A percentile compares a stretch with the other conserved stretches of the same genome.
These are phyloP conservation scores for Amphiprion percula DNA, from an alignment of 2,113 vertebrate species.

Conservation along the genomic window DNA sequence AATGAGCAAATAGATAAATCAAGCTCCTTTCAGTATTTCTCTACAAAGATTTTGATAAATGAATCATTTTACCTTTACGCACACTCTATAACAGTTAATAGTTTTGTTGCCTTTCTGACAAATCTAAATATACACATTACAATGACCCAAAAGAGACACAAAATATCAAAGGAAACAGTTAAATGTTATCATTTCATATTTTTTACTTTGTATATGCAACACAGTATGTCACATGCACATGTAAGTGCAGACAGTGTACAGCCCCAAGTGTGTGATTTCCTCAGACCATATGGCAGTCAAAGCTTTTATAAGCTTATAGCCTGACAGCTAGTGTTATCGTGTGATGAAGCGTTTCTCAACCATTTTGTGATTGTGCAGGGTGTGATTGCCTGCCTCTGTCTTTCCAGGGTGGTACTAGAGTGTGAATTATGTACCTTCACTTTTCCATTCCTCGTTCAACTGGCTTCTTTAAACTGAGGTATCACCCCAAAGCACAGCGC, in stretches of 20 bases:
- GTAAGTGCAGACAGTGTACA: not conserved
- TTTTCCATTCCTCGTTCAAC: conserved; percentile 45
- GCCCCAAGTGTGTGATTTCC: conserved; percentile 31
- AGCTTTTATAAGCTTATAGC: conserved; percentile 47
- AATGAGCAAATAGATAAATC: no score
- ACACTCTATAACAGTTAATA: no score
- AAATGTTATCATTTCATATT: no score
- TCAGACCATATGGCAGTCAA: conserved; percentile 26
- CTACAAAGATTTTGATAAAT: no score
- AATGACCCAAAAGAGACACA: not conserved
- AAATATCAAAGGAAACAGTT: not conserved
- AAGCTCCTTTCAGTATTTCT: no score
- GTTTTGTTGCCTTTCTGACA: not conserved
- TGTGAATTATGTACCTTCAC: conserved; percentile 61
- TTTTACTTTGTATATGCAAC: not conserved
- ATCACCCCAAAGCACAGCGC: conserved; percentile 47
- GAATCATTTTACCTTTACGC: no score
- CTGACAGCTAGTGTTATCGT: conserved; percentile 54
- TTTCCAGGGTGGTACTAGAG: conserved; percentile 48
- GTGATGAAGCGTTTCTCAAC: conserved; percentile 58
- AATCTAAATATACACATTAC: not conserved
- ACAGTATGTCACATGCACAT: not conserved
- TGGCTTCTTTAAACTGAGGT: conserved; percentile 56
- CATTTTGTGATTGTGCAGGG: conserved; percentile 61
- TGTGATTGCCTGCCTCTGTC: conserved; percentile 66